Evolutionary conservation across 1,140 invertebrate genomes (phyloP).

Genomic region (Papilio machaon): DNA sequence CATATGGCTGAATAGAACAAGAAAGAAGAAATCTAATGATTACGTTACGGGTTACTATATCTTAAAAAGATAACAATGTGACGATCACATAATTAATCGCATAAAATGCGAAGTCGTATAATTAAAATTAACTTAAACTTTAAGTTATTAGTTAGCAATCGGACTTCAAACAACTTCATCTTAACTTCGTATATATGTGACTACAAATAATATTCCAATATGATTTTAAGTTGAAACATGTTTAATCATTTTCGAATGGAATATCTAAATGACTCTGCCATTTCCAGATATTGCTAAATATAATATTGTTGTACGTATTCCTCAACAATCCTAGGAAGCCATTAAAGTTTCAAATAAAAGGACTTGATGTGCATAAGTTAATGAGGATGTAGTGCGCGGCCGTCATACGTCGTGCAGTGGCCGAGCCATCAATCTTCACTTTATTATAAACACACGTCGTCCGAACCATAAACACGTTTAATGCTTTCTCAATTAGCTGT

Average conservation of each 20-base stretch:
- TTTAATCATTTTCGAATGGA: background rate
- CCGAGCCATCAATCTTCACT: slow-evolving; percentile 69
- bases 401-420: slow-evolving; percentile 48
- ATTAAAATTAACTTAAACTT: background rate
- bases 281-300: slow-evolving; percentile 16
- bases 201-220: background rate
- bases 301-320: background rate
- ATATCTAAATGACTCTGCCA: background rate
- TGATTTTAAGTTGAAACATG: background rate
- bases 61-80: background rate
- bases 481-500: slow-evolving; percentile 57
- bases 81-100: background rate
- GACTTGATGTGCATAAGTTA: slow-evolving; percentile 64
- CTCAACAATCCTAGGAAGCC: background rate
- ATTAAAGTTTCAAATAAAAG: slow-evolving; percentile 60
- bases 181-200: background rate
- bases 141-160: background rate
- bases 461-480: slow-evolving; percentile 76
- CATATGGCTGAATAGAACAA: too few species aligned
- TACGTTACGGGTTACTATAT: too few species aligned
- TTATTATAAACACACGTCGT: slow-evolving; percentile 76
- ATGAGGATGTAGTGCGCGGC: slow-evolving; percentile 64
- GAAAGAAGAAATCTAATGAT: too few species aligned
- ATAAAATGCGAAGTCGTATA: background rate
- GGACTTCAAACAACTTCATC: background rate